These are phyloP conservation scores for Dynastes maya DNA, from an alignment of 2,888 invertebrate genomes.

Conservation along the genomic window DNA sequence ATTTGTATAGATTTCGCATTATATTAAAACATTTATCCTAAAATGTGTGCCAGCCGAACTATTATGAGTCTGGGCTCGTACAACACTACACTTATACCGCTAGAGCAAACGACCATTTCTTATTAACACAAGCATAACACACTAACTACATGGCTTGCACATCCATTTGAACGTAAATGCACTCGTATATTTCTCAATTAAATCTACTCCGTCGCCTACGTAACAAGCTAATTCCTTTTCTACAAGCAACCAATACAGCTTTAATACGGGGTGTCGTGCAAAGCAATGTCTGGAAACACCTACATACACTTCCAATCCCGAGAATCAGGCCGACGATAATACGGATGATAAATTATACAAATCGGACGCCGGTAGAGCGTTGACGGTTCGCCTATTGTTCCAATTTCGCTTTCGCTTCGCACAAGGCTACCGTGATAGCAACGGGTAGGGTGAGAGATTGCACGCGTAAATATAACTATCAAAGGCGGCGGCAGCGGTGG, in stretches of 20 bases:
- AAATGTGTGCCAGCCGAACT: no score
- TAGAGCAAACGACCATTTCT: no score
- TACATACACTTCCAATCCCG: not conserved
- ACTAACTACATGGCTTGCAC: not conserved
- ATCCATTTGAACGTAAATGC: not conserved
- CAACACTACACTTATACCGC: no score
- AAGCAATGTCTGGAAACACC: not conserved
- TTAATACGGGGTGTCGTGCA: not conserved
- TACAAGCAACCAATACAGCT: not conserved
- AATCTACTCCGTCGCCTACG: not conserved
- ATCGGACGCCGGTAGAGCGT: not conserved
- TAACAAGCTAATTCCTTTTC: not conserved
- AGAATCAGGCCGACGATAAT: not conserved
- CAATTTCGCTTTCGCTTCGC: not conserved
- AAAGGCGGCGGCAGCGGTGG: not conserved
- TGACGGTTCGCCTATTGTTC: not conserved
- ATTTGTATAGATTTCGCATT: no score
- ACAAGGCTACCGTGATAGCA: not conserved
- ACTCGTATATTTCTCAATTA: slow-evolving; percentile 6
- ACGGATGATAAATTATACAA: slow-evolving; percentile 6
- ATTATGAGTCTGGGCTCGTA: no score
- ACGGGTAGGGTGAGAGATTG: not conserved
- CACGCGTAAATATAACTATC: slow-evolving; percentile 17
- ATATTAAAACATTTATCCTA: no score
- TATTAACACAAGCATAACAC: no score